Percentiles rank a stretch among this genome's conserved stretches.
These are phyloP conservation scores for Cassiopea xamachana DNA, from an alignment of 30 jellyfish, hydroid and myxozoan genomes.

Conservation along the genomic window DNA sequence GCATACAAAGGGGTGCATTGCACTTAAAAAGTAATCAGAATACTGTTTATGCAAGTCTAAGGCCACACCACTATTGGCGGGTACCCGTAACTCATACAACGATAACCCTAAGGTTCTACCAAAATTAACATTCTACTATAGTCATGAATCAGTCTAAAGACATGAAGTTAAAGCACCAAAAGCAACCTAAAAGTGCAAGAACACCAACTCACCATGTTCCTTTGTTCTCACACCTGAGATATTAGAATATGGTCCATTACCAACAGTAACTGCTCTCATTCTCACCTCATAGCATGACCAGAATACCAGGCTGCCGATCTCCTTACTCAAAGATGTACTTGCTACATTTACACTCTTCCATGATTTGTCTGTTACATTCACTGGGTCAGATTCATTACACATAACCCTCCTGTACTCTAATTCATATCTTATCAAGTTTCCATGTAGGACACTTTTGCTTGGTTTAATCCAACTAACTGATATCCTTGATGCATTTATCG, in stretches of 20 bases:
- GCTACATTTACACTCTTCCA: background rate
- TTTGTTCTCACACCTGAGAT: background rate
- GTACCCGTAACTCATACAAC: no score
- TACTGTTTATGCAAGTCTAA: no score
- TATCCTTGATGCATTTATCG: conserved; percentile 11
- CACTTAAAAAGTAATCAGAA: no score
- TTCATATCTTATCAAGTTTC: background rate
- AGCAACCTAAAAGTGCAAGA: no score
- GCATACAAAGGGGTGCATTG: no score
- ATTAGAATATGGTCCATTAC: background rate
- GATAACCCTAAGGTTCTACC: no score
- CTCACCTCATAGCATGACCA: conserved; percentile 41
- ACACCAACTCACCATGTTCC: background rate
- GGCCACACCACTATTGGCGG: no score
- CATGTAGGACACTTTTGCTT: background rate
- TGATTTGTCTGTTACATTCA: background rate
- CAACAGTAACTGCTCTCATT: background rate
- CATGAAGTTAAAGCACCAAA: no score
- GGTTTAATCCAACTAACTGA: conserved; percentile 31
- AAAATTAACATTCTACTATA: no score
- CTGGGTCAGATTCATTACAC: conserved; percentile 6
- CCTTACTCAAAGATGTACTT: background rate
- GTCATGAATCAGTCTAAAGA: no score
- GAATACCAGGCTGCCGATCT: background rate
- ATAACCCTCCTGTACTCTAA: conserved; percentile 11